phyloP scores from a whole-genome alignment of 2,113 vertebrate species.

The Aptenodytes patagonicus region DNA sequence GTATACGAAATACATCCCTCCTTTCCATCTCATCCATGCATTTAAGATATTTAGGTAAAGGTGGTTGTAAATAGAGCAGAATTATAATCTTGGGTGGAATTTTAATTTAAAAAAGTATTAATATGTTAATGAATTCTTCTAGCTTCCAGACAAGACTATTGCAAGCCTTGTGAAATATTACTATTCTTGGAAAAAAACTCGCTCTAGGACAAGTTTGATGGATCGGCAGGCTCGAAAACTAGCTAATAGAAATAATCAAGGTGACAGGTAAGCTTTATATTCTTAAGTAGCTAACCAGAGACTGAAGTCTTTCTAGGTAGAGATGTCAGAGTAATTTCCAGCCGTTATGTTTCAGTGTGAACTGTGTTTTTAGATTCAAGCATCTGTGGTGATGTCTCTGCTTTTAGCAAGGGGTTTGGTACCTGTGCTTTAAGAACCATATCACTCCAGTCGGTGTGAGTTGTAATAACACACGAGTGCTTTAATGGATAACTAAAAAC shows the following conservation, averaged over 20 bases:
- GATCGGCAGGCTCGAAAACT: slow-evolving; percentile 96
- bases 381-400: not conserved
- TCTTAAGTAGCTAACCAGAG: not conserved
- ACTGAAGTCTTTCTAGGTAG: not conserved
- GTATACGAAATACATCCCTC: not conserved
- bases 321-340: not conserved
- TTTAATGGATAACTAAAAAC: not conserved
- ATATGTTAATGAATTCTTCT: slow-evolving; percentile 42
- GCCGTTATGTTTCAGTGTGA: not conserved
- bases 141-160: slow-evolving; percentile 98
- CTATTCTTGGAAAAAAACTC: slow-evolving; percentile 99
- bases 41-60: not conserved
- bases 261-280: slow-evolving; percentile 82
- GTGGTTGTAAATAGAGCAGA: not conserved
- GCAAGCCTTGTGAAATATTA: slow-evolving; percentile 99
- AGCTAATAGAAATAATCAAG: slow-evolving; percentile 89
- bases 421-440: not conserved
- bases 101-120: not conserved
- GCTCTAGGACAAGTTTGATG: slow-evolving; percentile 97
- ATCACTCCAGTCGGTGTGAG: not conserved
- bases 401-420: not conserved
- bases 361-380: not conserved
- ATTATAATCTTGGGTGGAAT: not conserved
- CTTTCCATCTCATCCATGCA: not conserved
- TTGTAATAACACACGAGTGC: not conserved